Evolutionary conservation across 2,113 vertebrate species (phyloP).

Genomic region (Cyphomyrus discorhynchus): DNA sequence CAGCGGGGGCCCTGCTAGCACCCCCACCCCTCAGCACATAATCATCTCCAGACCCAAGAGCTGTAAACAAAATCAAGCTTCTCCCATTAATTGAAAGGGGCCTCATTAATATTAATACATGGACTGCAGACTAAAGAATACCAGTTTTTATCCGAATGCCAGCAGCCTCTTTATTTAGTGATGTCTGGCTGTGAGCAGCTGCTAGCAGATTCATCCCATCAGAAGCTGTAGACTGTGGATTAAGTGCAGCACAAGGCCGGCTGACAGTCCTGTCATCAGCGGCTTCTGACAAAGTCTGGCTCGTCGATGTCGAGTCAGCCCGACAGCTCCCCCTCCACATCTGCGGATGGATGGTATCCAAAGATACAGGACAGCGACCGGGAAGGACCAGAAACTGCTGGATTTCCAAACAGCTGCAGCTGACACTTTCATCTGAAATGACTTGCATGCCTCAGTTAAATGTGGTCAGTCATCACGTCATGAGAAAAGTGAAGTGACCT

Average conservation of each 20-base stretch:
- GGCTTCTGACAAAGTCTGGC: not conserved
- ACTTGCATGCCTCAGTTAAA: not conserved
- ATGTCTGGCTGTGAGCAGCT: not conserved
- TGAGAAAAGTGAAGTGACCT: not conserved
- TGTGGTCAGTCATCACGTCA: not conserved
- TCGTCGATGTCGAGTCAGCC: not conserved
- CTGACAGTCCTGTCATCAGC: not conserved
- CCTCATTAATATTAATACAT: conserved; percentile 10
- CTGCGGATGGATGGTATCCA: not conserved
- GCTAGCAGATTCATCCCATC: not conserved
- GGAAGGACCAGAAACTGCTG: not conserved
- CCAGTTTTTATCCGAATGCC: not conserved
- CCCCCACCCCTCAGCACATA: not conserved
- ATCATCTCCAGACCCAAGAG: not conserved
- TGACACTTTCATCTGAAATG: not conserved
- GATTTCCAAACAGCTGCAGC: not conserved
- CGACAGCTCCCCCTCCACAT: not conserved
- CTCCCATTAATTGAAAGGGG: not conserved
- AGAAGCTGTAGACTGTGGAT: not conserved
- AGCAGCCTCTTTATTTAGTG: not conserved
- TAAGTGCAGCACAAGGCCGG: not conserved
- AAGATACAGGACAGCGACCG: not conserved
- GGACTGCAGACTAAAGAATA: not conserved
- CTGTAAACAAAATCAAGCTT: conserved; percentile 13
- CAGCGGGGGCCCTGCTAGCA: not conserved